Conservation (phyloP, 2,797 vertebrate species). For the Lagodon rhomboides region DNA sequence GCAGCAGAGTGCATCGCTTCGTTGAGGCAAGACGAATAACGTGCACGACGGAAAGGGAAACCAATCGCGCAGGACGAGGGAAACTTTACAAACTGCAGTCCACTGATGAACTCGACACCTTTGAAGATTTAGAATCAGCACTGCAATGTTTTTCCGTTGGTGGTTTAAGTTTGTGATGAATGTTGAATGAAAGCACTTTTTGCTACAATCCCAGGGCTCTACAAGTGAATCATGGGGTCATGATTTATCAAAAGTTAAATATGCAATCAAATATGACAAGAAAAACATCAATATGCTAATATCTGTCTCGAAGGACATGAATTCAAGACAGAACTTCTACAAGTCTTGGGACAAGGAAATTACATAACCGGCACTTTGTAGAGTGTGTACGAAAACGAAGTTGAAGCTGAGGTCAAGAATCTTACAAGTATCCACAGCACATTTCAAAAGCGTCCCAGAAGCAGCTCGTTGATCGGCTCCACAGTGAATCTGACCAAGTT, state of each 20-base stretch:
- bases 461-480: no score
- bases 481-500: no score
- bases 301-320: background rate
- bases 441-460: no score
- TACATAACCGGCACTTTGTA: background rate
- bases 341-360: background rate
- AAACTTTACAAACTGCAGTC: constrained; percentile 6
- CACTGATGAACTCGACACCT: background rate
- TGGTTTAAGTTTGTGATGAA: background rate
- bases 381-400: background rate
- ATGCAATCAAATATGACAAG: constrained; percentile 5
- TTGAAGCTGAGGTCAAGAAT: background rate
- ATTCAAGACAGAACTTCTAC: background rate
- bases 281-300: background rate
- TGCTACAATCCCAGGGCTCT: background rate
- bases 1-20: constrained; percentile 36
- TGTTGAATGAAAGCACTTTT: background rate
- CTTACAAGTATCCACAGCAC: background rate
- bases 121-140: background rate
- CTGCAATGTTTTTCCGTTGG: background rate
- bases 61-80: constrained; percentile 17
- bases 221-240: background rate
- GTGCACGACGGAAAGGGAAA: constrained; percentile 4
- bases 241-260: constrained; percentile 14
- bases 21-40: constrained; percentile 13